Percentiles rank a stretch among this genome's conserved stretches.
phyloP scores from a whole-genome alignment of 1,140 invertebrate species.

The Drosophila guanche region DNA sequence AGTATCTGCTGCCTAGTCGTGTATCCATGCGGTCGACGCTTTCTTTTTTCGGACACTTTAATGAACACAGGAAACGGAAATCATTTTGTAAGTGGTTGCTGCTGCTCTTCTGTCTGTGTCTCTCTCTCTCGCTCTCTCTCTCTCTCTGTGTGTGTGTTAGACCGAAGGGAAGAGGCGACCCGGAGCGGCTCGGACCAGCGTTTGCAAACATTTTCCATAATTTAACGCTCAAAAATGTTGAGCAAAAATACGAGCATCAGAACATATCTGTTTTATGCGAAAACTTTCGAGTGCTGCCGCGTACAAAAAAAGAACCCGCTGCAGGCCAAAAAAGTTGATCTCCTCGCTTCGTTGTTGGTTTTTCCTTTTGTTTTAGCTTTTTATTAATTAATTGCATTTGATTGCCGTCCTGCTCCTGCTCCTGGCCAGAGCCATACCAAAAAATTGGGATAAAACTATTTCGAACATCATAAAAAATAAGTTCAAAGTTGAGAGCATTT shows the following conservation, averaged over 20 bases:
- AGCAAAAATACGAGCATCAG: too few relatives aligned
- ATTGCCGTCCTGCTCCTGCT: conserved; percentile 22
- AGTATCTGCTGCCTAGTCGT: conserved; percentile 17
- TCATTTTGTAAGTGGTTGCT: conserved; percentile 59
- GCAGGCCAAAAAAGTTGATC: conserved; percentile 8
- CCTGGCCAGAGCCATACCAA: neutral
- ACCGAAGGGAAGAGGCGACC: neutral
- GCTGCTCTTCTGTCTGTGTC: too few relatives aligned
- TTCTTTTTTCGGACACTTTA: conserved; percentile 72
- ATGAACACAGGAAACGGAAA: conserved; percentile 77
- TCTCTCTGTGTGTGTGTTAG: neutral
- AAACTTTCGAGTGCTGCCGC: conserved; percentile 13
- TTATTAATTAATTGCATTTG: conserved; percentile 69
- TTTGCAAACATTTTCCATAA: conserved; percentile 38
- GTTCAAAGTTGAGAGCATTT: conserved; percentile 37
- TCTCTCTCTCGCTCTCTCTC: too few relatives aligned
- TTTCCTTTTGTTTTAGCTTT: conserved; percentile 26
- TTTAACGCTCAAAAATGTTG: conserved; percentile 14
- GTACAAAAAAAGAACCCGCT: neutral
- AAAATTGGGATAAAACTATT: conserved; percentile 38
- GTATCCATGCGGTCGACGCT: conserved; percentile 52
- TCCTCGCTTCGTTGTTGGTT: conserved; percentile 28
- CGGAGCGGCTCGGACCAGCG: too few relatives aligned
- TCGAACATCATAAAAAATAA: conserved; percentile 55
- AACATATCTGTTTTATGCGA: conserved; percentile 35